Base-by-base conservation (phyloP, 1,140 invertebrate genomes). In the Macrostomum lignano region DNA sequence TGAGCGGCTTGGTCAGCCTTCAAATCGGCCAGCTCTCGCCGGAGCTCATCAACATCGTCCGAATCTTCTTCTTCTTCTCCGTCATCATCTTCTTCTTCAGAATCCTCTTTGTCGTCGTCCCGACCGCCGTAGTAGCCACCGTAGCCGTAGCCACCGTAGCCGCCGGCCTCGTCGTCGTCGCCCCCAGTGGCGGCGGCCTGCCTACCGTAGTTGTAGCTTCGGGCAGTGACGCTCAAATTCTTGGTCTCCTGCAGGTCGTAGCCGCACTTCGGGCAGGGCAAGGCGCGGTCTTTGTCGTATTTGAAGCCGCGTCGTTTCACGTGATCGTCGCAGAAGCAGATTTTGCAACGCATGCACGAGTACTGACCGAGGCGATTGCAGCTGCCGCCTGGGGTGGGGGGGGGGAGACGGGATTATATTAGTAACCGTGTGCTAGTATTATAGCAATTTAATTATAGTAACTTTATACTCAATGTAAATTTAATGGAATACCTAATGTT, bases 311-410 rank as follows among this genome's bases (percentile, higher is more conserved):
- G 81, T 39, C 77, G 67, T 33, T 70, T 66, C 17, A 88, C 78
- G 60, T 93, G 82, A 60, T 91, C 81, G 49, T 91, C 81, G 60
- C 84, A 93, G 52, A 75, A 91, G 55, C 81, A 88, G 9, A 70
- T 73, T 56, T 61, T 36, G 11, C 82, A 93, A 46, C 73, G 67
- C 37, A 88, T 61, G 53, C 82, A 91, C 1, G 79, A 84, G 60
- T 81, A 81, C 58, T 88, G 77, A 1, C 81, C 79, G 37, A 82
- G 58, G 37, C 72, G 71, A 60, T 88, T 91, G 51, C 81, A 91
- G 1, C 78, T 84, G 17, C 48, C 35, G 47, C n/a, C n/a, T n/a
- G n/a, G n/a, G n/a, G n/a, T n/a, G n/a, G n/a, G n/a, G n/a, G n/a
- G n/a, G n/a, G n/a, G n/a, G n/a, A n/a, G n/a, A n/a, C n/a, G n/a